phyloP scores from a whole-genome alignment of 2,113 vertebrate genomes.

The Lipophrys pholis region DNA sequence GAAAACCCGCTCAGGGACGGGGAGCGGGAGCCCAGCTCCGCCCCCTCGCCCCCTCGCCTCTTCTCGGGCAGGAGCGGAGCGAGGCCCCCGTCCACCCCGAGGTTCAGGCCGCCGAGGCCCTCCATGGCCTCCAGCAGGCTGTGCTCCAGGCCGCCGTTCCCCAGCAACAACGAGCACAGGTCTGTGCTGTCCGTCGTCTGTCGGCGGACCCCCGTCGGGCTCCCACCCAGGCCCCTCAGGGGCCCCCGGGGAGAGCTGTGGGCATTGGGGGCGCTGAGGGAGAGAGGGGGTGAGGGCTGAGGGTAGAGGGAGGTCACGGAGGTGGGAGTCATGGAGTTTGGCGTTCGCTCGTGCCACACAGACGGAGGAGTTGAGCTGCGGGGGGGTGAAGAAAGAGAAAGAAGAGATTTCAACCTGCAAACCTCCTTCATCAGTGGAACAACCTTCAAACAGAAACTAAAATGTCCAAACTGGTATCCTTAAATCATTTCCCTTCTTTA shows the following conservation, averaged over 20 bases:
- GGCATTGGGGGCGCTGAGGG: conserved; percentile 77
- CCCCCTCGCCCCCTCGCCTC: conserved; percentile 85
- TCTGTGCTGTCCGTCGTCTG: conserved; percentile 48
- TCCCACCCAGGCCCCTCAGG: conserved; percentile 41
- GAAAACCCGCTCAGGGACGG: conserved; percentile 89
- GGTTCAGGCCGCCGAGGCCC: conserved; percentile 79
- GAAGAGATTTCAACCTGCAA: neutral
- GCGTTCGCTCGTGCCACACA: conserved; percentile 68
- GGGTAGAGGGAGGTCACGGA: conserved; percentile 66
- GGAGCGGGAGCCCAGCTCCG: conserved; percentile 82
- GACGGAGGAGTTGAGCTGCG: conserved; percentile 56
- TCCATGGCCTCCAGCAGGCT: conserved; percentile 81
- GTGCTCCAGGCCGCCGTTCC: conserved; percentile 81
- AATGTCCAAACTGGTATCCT: no score
- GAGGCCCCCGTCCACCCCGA: conserved; percentile 73
- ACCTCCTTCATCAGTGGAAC: no score
- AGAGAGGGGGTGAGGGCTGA: conserved; percentile 72
- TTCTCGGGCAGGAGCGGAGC: conserved; percentile 91
- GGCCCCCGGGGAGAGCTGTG: conserved; percentile 78
- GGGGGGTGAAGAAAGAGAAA: neutral
- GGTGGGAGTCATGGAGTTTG: conserved; percentile 65
- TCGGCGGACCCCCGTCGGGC: conserved; percentile 29
- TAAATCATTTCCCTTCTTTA: no score
- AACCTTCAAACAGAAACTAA: no score
- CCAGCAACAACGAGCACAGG: conserved; percentile 70